Evolutionary conservation across 2,888 invertebrate genomes (phyloP).

Genomic region (Drosophila phalerata): DNA sequence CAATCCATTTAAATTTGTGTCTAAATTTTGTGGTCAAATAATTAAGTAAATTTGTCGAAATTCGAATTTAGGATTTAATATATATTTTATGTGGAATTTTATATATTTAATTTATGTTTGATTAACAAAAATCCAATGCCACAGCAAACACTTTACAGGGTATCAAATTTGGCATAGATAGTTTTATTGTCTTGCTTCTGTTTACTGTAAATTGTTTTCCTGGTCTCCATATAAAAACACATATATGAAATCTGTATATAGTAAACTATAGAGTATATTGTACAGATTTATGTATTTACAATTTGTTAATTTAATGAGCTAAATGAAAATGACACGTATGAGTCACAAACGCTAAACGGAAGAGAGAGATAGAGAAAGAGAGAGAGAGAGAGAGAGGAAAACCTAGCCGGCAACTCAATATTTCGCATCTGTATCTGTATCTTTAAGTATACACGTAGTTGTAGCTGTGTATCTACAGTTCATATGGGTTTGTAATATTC

Average conservation of each 20-base stretch:
- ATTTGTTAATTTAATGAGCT: conserved; percentile 52
- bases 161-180: background rate
- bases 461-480: conserved; percentile 6
- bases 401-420: conserved; percentile 31
- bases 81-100: too few species aligned
- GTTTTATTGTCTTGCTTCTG: conserved; percentile 1
- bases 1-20: background rate
- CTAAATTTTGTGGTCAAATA: background rate
- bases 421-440: conserved; percentile 23
- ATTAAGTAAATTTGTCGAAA: background rate
- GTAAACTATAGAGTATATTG: conserved; percentile 10
- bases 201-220: conserved; percentile 30
- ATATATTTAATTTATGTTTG: too few species aligned
- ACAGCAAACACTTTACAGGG: background rate
- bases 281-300: conserved; percentile 52
- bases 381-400: conserved; percentile 8
- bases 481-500: conserved; percentile 10
- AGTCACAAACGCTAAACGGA: conserved; percentile 44
- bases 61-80: too few species aligned
- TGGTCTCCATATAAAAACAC: conserved; percentile 19
- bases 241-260: conserved; percentile 5
- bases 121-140: background rate
- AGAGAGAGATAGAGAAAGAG: conserved; percentile 3
- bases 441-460: background rate
- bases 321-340: conserved; percentile 61